These are phyloP conservation scores for Premnoplex brunnescens DNA, from an alignment of 2,797 vertebrate genomes.

Conservation along the genomic window DNA sequence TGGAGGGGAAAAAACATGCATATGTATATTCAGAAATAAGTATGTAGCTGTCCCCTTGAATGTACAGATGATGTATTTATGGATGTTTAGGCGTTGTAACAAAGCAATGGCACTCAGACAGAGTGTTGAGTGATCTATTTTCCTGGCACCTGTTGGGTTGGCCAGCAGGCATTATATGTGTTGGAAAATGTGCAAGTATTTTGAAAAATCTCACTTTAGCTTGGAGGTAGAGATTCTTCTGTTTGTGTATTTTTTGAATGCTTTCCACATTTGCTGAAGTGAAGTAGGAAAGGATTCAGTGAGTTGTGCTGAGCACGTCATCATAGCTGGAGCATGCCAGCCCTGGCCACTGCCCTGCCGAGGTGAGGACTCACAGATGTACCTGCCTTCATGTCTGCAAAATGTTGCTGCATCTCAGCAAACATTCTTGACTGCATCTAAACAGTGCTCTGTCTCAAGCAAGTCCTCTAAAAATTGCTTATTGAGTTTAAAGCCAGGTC, in stretches of 20 bases:
- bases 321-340: not conserved
- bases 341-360: accelerated
- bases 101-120: not conserved
- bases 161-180: not conserved
- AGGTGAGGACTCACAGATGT: not conserved
- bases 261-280: not conserved
- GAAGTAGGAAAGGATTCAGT: not conserved
- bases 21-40: not conserved
- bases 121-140: not conserved
- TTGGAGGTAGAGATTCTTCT: not conserved
- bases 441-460: conserved; percentile 28
- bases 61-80: not conserved
- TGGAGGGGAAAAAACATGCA: accelerated
- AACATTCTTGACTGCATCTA: not conserved
- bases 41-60: not conserved
- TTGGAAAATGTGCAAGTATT: not conserved
- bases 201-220: not conserved
- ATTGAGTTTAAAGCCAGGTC: conserved; percentile 47
- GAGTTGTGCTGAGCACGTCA: not conserved
- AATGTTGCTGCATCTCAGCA: not conserved
- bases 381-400: not conserved
- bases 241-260: not conserved
- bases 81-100: not conserved
- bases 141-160: not conserved
- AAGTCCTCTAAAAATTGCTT: conserved; percentile 39